Evolutionary conservation across 2,888 invertebrate genomes (phyloP), one percentile per base, ranked within the genome.

Genomic region (Clivina fossor): DNA sequence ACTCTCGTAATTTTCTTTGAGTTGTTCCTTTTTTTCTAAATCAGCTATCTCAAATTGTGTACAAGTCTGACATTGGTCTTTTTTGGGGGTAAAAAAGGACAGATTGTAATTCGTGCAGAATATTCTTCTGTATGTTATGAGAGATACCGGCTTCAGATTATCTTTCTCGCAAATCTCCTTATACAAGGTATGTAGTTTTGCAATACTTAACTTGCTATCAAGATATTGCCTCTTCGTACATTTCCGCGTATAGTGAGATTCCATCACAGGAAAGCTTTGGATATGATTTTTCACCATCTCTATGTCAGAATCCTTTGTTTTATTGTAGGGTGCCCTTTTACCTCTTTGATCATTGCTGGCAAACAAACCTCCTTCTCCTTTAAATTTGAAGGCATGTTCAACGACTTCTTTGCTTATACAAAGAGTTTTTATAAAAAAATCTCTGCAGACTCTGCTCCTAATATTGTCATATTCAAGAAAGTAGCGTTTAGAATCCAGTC

Each of bases 61-160:
- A 48, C 62, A 64, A 13, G 59, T 51, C 9, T 58, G 56, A 55
- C 62, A 65, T 43, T 60, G 60, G 41, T 64, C 63, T 38, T 64
- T 63, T 41, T 64, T 63, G 11, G 63, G 60, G 4, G 54, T 38
- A 48, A 55, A 57, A 43, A 62, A 64, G n/a, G 59, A 60, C 22
- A 61, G 47, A 49, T 61, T 62, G 44, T 58, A 62, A 33, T 61
- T 58, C 32, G 26, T 46, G 28, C 57, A 49, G 38, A 62, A 63
- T 43, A 61, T 58, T 55, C 46, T 58, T 26, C 60, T 38, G 49
- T 59, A 62, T 15, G 58, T 58, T 47, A 59, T 60, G 48, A 32
- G n/a, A 5, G 57, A 54, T 13, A 47, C 58, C 18, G 58, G 50
- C 16, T 59, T 61, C 24, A 22, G 30, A n/a, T 40, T 40, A 37